Percentiles rank a stretch among this genome's conserved stretches.
Evolutionary conservation across 2,888 invertebrate species (phyloP).

Genomic region (Onchidella celtica): DNA sequence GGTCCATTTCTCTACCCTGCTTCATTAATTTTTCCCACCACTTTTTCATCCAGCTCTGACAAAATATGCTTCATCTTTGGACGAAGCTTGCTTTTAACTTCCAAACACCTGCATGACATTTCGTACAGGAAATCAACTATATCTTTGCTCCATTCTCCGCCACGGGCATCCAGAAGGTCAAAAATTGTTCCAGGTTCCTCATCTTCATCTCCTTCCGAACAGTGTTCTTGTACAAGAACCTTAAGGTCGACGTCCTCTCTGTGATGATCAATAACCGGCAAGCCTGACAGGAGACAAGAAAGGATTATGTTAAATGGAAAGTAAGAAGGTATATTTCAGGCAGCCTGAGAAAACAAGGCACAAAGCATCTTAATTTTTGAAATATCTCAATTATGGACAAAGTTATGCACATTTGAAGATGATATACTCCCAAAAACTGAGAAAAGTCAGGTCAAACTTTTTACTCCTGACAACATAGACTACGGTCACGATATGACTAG

Average conservation of each 20-base stretch:
- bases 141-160: slow-evolving; percentile 6
- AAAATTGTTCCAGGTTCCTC: slow-evolving; percentile 32
- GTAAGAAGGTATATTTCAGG: no score
- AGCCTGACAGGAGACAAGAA: slow-evolving; percentile 3
- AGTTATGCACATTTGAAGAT: no score
- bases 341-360: no score
- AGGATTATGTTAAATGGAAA: no score
- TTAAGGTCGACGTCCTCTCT: slow-evolving; percentile 30
- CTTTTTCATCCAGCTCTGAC: background rate
- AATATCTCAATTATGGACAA: no score
- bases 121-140: slow-evolving; percentile 29
- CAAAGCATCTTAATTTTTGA: no score
- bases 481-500: no score
- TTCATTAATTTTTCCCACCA: no score
- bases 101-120: slow-evolving; percentile 34
- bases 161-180: slow-evolving; percentile 29
- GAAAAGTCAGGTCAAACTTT: no score
- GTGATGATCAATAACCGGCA: slow-evolving; percentile 26
- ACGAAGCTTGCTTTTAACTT: background rate
- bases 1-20: no score
- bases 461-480: no score
- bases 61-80: slow-evolving; percentile 21
- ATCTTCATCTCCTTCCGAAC: slow-evolving; percentile 16
- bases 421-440: no score
- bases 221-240: slow-evolving; percentile 32